Conservation (phyloP, 1,140 invertebrate genomes). For the Chlorops oryzae region DNA sequence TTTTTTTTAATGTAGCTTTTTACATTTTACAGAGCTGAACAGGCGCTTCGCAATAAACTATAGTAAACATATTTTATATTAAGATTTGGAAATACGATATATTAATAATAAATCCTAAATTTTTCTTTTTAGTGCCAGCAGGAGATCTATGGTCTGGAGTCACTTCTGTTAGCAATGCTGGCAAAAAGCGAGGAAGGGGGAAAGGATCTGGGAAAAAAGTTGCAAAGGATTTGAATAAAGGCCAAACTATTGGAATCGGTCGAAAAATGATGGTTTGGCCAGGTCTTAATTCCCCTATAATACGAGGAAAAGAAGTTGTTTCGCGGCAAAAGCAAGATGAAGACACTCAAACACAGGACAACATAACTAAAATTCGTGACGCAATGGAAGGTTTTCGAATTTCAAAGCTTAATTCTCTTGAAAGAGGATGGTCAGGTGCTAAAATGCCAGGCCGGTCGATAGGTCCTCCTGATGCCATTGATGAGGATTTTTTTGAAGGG, state of each 20-base stretch:
- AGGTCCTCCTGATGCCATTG: constrained; percentile 79
- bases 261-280: constrained; percentile 85
- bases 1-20: no score
- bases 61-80: no score
- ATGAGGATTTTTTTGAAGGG: constrained; percentile 73
- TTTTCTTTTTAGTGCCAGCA: constrained; percentile 59
- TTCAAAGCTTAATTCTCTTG: constrained; percentile 66
- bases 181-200: constrained; percentile 88
- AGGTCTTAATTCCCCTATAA: constrained; percentile 77
- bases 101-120: constrained; percentile 5
- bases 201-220: constrained; percentile 66
- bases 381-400: constrained; percentile 57
- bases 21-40: no score
- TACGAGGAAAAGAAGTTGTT: constrained; percentile 70
- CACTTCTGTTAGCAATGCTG: constrained; percentile 91
- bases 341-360: constrained; percentile 64
- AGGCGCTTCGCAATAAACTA: no score
- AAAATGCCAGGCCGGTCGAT: constrained; percentile 77
- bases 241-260: constrained; percentile 83
- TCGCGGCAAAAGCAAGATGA: constrained; percentile 63
- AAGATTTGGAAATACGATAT: no score
- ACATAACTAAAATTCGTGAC: constrained; percentile 66
- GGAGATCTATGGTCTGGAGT: constrained; percentile 89
- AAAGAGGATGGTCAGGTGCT: constrained; percentile 82
- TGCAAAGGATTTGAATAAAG: constrained; percentile 80